These are phyloP conservation scores for Pygoscelis antarcticus DNA, from an alignment of 2,113 vertebrate genomes.

Conservation along the genomic window DNA sequence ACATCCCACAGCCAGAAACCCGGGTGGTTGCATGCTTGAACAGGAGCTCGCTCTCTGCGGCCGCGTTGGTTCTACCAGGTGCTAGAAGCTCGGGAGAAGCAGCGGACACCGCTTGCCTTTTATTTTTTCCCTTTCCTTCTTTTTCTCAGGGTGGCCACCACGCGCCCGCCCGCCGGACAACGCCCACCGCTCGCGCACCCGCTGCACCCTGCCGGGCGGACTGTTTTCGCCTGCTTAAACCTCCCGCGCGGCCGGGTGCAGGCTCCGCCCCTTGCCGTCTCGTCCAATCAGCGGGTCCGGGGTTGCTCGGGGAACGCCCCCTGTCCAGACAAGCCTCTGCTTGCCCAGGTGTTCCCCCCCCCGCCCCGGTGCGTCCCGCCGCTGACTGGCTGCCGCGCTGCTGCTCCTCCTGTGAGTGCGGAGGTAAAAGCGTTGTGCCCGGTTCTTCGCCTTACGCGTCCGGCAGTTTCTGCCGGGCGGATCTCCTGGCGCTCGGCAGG, in stretches of 20 bases:
- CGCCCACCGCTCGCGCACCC: accelerated
- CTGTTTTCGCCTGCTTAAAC: neutral
- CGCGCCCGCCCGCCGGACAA: too few species aligned
- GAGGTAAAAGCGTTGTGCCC: neutral
- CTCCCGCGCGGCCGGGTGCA: neutral
- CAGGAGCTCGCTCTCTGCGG: neutral
- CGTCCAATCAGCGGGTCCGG: neutral
- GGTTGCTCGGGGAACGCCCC: too few species aligned
- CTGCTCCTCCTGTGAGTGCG: too few species aligned
- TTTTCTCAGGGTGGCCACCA: neutral
- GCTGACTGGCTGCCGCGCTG: too few species aligned
- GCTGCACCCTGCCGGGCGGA: neutral
- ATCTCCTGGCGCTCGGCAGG: neutral
- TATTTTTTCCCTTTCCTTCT: neutral
- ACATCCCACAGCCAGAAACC: neutral
- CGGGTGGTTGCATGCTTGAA: neutral
- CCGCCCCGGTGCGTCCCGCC: too few species aligned
- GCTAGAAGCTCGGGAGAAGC: neutral
- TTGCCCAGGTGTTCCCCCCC: too few species aligned
- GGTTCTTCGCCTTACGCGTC: too few species aligned
- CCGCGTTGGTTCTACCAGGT: neutral
- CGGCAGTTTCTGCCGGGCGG: neutral
- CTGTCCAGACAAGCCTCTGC: too few species aligned
- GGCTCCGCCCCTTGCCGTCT: neutral
- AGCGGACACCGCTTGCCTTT: too few species aligned